Evolutionary conservation across 2,797 vertebrate genomes (phyloP).

Genomic region (Lutjanus campechanus): DNA sequence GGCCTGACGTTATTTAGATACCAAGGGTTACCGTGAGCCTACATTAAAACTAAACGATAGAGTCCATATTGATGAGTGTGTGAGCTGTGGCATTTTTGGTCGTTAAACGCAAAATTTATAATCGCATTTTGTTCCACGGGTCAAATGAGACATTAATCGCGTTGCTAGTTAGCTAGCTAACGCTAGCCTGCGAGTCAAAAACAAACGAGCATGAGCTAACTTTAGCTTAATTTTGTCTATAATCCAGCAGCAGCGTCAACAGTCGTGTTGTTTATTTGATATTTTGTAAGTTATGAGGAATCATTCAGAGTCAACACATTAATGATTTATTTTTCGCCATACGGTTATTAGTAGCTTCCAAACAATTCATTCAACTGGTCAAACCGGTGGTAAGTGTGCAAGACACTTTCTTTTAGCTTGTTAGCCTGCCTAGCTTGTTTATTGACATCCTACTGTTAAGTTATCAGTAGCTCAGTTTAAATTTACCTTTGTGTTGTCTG

Average conservation of each 20-base stretch:
- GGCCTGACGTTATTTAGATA: conserved; percentile 50
- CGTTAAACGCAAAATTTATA: not conserved
- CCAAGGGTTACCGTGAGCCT: not conserved
- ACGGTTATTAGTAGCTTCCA: not conserved
- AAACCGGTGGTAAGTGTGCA: not conserved
- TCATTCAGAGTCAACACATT: not conserved
- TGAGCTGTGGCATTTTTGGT: not conserved
- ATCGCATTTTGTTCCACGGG: accelerated
- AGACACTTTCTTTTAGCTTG: not conserved
- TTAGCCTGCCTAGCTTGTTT: no score
- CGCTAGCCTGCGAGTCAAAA: conserved; percentile 23
- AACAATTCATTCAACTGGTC: accelerated
- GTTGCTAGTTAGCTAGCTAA: conserved; percentile 16
- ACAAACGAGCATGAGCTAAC: not conserved
- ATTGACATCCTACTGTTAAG: not conserved
- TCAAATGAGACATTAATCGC: not conserved
- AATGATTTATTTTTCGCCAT: accelerated
- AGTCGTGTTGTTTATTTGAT: not conserved
- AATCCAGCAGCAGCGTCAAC: not conserved
- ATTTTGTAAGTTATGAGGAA: not conserved
- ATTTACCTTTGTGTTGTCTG: not conserved
- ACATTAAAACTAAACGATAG: not conserved
- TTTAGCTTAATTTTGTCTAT: not conserved
- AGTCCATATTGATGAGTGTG: accelerated
- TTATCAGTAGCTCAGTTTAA: not conserved